Evolutionary conservation across 2,797 vertebrate genomes (phyloP).

Genomic region (Lithobates sylvaticus): DNA sequence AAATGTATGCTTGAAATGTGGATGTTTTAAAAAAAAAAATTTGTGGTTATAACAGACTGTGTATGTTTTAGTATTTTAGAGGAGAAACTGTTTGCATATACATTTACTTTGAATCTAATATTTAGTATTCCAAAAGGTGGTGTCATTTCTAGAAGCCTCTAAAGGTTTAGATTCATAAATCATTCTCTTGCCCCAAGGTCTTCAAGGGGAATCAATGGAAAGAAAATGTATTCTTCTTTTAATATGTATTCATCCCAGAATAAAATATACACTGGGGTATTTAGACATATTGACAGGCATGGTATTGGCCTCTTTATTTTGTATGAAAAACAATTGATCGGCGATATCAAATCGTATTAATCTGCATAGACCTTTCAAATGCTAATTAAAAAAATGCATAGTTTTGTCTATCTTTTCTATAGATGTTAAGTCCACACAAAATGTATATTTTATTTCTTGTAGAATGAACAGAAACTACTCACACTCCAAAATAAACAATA

Average conservation of each 20-base stretch:
- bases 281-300: background rate
- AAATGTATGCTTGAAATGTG: background rate
- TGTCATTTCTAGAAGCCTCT: conserved; percentile 28
- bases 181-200: conserved; percentile 4
- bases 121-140: conserved; percentile 8
- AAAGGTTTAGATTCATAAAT: background rate
- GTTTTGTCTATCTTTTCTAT: too few relatives aligned
- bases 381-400: too few relatives aligned
- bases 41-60: background rate
- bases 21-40: background rate
- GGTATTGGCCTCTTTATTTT: background rate
- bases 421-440: too few relatives aligned
- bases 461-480: too few relatives aligned
- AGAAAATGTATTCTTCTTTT: conserved; percentile 7
- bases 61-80: background rate
- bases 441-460: too few relatives aligned
- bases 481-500: too few relatives aligned
- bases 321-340: too few relatives aligned
- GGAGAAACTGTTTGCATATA: conserved; percentile 5
- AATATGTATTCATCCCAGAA: background rate
- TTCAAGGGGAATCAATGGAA: background rate
- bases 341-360: too few relatives aligned
- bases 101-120: background rate
- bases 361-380: too few relatives aligned
- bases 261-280: background rate